A percentile compares a stretch with the other conserved stretches of the same genome.
These are phyloP conservation scores for Acrocyrtus sp. DNA, from an alignment of 2,888 invertebrate species.

Conservation along the genomic window DNA sequence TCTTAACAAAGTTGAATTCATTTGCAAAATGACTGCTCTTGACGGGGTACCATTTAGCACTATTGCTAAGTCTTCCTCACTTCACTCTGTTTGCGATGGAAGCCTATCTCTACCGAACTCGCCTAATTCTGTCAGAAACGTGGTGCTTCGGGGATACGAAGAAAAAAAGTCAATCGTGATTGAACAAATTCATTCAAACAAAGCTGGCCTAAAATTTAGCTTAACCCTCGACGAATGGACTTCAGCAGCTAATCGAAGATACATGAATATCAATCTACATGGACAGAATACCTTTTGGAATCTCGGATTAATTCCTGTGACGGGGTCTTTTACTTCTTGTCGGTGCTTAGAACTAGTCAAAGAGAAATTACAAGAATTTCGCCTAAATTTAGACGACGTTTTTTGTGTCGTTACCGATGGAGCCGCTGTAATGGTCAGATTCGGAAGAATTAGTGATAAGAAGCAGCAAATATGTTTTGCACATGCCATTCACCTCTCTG, in stretches of 20 bases:
- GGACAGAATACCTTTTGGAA: not conserved
- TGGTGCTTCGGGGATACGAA: not conserved
- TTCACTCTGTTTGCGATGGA: not conserved
- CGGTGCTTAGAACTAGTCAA: not conserved
- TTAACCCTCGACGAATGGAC: constrained; percentile 17
- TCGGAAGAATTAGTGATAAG: not conserved
- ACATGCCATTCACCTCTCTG: not conserved
- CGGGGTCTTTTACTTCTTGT: not conserved
- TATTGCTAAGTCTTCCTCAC: not conserved
- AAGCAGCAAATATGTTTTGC: not conserved
- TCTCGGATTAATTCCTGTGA: not conserved
- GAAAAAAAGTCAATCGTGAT: not conserved
- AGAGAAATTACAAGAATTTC: not conserved
- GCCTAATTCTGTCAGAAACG: not conserved
- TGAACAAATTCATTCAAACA: not conserved
- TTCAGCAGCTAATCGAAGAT: not conserved
- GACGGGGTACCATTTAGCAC: not conserved
- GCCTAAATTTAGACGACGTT: not conserved
- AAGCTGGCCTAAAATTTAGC: not conserved
- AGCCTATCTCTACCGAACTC: not conserved
- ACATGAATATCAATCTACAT: constrained; percentile 16
- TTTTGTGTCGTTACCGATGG: not conserved
- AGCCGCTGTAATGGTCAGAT: not conserved
- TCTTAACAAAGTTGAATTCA: too few relatives aligned
- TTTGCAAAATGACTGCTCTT: too few relatives aligned